Evolutionary conservation across 2,113 vertebrate genomes (phyloP).

Genomic region (Numida meleagris): DNA sequence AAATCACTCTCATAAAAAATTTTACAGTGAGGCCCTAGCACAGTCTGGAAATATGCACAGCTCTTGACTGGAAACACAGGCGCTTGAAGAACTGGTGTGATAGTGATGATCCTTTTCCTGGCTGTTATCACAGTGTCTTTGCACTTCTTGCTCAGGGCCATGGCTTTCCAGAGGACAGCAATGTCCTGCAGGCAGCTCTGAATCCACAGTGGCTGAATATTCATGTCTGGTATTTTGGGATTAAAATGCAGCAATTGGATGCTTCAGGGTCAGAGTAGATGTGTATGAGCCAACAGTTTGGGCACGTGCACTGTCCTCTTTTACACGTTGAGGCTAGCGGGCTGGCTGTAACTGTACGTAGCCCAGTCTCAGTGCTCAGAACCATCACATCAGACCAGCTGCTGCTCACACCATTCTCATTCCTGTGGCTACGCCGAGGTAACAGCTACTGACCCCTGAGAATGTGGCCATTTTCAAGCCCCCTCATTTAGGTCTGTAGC

Average conservation of each 20-base stretch:
- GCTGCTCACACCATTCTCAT: fast-evolving
- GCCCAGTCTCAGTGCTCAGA: neutral
- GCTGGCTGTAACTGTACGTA: fast-evolving
- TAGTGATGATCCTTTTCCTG: neutral
- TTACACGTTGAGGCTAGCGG: fast-evolving
- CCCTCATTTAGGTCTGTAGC: too few species aligned
- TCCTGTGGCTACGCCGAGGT: neutral
- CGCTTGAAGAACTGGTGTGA: neutral
- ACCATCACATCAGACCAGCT: fast-evolving
- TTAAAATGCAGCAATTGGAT: neutral
- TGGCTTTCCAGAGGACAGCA: neutral
- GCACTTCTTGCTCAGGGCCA: neutral
- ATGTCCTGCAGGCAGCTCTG: neutral
- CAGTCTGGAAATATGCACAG: fast-evolving
- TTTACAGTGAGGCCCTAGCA: neutral
- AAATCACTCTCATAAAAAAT: neutral
- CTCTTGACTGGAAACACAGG: neutral
- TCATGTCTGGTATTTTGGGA: neutral
- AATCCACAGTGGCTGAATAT: neutral
- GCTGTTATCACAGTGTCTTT: fast-evolving
- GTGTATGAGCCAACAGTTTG: neutral
- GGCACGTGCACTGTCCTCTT: neutral
- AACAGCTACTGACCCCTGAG: neutral
- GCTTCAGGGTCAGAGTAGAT: neutral
- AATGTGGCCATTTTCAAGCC: neutral